Conservation (phyloP, 2,113 vertebrate genomes). For the Ascaphus truei region DNA sequence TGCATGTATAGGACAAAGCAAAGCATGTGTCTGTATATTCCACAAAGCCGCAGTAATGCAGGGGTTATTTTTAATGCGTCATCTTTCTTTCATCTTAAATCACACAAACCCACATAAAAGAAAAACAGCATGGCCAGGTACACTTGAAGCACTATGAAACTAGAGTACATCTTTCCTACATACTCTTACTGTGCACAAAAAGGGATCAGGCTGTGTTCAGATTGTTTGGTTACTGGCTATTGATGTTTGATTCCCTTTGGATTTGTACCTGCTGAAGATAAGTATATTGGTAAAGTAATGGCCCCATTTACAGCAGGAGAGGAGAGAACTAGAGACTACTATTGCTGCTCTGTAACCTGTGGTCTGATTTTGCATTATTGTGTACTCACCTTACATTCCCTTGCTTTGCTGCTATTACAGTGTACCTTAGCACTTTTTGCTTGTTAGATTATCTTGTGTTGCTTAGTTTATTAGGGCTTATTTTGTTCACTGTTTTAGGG, state of each 20-base stretch:
- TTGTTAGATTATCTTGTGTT: too few species aligned
- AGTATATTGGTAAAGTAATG: background rate
- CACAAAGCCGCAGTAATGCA: background rate
- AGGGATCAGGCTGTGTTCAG: background rate
- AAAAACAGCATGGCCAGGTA: background rate
- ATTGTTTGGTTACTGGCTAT: background rate
- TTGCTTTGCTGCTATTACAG: too few species aligned
- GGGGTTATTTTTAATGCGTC: too few species aligned
- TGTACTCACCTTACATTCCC: too few species aligned
- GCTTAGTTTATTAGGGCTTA: too few species aligned
- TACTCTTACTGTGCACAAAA: background rate
- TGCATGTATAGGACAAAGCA: background rate
- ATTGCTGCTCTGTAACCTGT: too few species aligned
- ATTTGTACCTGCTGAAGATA: background rate
- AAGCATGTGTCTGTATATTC: background rate
- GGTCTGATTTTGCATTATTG: too few species aligned
- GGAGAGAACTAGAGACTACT: too few species aligned
- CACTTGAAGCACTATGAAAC: background rate
- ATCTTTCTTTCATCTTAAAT: background rate
- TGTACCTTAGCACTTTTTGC: too few species aligned
- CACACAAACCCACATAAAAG: background rate
- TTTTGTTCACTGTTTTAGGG: too few species aligned
- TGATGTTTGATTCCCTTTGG: background rate
- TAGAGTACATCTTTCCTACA: background rate
- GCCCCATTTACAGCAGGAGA: too few species aligned